phyloP scores from a whole-genome alignment of 2,888 invertebrate genomes.

The Seira sanloemensis region DNA sequence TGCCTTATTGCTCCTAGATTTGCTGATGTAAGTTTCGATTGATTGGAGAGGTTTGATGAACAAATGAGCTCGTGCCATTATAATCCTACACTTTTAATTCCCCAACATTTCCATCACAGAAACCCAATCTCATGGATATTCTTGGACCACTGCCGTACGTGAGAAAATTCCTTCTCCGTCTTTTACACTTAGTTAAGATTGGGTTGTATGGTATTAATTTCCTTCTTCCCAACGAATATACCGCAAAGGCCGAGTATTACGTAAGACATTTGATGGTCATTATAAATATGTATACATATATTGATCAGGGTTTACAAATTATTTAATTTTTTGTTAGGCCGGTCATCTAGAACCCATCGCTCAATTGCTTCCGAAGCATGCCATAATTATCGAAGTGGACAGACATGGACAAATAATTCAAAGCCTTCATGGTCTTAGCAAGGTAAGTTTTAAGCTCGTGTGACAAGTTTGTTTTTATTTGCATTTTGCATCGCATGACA shows the following conservation, averaged over 20 bases:
- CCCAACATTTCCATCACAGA: slow-evolving; percentile 32
- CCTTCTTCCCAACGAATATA: slow-evolving; percentile 82
- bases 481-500: not conserved
- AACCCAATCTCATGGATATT: slow-evolving; percentile 42
- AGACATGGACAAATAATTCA: slow-evolving; percentile 85
- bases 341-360: slow-evolving; percentile 81
- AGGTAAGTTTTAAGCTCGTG: slow-evolving; percentile 25
- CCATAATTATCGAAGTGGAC: slow-evolving; percentile 82
- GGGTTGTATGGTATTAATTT: slow-evolving; percentile 79
- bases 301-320: too few species aligned
- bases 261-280: slow-evolving; percentile 76
- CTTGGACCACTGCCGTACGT: slow-evolving; percentile 57
- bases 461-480: not conserved
- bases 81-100: not conserved
- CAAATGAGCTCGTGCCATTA: too few species aligned
- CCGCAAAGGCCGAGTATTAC: slow-evolving; percentile 80
- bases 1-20: slow-evolving; percentile 79
- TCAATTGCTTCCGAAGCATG: slow-evolving; percentile 76
- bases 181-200: slow-evolving; percentile 55
- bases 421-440: slow-evolving; percentile 79
- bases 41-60: too few species aligned
- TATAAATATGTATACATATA: too few species aligned
- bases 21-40: slow-evolving; percentile 45
- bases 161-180: slow-evolving; percentile 63
- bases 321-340: slow-evolving; percentile 78